phyloP scores from a whole-genome alignment of 2,797 vertebrate species.

The Poecilia velifera region DNA sequence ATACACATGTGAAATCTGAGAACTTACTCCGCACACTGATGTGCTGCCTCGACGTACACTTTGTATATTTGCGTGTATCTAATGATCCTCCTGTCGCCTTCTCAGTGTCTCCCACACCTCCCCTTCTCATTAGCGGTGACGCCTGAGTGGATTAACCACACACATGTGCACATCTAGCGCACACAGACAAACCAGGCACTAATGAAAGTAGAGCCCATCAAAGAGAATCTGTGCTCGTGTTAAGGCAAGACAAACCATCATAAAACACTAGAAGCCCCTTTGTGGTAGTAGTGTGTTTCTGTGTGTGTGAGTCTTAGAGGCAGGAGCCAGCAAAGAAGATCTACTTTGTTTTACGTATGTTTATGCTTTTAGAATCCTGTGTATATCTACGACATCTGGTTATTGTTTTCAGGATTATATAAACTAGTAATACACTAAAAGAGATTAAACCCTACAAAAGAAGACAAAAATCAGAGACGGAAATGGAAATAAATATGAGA shows the following conservation, averaged over 20 bases:
- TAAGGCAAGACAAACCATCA: constrained; percentile 70
- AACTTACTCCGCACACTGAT: not conserved
- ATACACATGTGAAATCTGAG: constrained; percentile 7
- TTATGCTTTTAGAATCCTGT: constrained; percentile 12
- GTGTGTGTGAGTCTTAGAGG: constrained; percentile 8
- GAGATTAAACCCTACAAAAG: not conserved
- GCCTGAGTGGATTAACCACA: constrained; percentile 69
- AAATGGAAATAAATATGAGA: not conserved
- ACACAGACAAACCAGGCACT: constrained; percentile 21
- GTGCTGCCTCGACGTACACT: constrained; percentile 7
- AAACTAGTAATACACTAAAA: constrained; percentile 24
- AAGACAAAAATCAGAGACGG: not conserved
- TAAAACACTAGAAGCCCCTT: constrained; percentile 68
- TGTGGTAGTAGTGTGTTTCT: constrained; percentile 5
- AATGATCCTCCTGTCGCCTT: constrained; percentile 56
- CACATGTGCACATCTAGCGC: constrained; percentile 6
- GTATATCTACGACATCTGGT: constrained; percentile 1
- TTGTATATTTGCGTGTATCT: constrained; percentile 32
- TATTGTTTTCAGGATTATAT: constrained; percentile 29
- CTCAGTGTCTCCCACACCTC: constrained; percentile 59
- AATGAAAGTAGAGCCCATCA: constrained; percentile 56
- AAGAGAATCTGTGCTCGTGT: constrained; percentile 45
- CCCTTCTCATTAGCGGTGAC: constrained; percentile 66
- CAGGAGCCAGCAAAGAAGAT: constrained; percentile 15
- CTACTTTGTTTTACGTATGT: constrained; percentile 19